A percentile compares a stretch with the other conserved stretches of the same genome.
phyloP scores from a whole-genome alignment of 2,888 invertebrate species.

The Cosmopolites sordidus region DNA sequence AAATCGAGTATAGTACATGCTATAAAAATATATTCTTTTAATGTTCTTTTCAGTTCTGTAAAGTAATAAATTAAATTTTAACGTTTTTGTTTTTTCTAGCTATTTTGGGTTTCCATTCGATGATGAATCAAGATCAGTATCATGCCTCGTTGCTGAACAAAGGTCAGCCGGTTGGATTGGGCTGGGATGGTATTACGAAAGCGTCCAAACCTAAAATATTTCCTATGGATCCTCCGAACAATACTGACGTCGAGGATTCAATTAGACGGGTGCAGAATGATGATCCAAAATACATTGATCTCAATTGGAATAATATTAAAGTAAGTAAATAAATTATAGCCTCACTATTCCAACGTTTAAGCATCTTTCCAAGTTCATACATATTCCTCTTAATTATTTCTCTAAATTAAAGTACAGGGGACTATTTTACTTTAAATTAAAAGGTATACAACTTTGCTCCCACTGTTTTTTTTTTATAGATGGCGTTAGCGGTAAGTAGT shows the following conservation, averaged over 20 bases:
- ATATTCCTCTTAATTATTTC: no score
- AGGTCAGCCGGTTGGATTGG: conserved; percentile 83
- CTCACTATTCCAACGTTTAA: no score
- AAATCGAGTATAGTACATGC: no score
- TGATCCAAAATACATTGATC: conserved; percentile 78
- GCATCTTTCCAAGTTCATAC: no score
- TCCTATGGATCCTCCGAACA: conserved; percentile 95
- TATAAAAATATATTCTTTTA: no score
- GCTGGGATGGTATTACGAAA: conserved; percentile 94
- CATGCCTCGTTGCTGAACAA: conserved; percentile 93
- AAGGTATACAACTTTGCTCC: no score
- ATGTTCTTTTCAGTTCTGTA: conserved; percentile 4
- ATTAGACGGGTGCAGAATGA: conserved; percentile 87
- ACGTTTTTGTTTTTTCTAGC: conserved; percentile 56
- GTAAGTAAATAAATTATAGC: no score
- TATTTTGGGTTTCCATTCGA: conserved; percentile 98
- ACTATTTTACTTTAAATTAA: no score
- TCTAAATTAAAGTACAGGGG: no score
- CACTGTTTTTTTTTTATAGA: no score
- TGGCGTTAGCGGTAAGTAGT: no score
- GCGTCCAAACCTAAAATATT: conserved; percentile 85
- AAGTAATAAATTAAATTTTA: conserved; percentile 2
- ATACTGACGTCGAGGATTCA: conserved; percentile 91
- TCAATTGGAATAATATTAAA: conserved; percentile 99
- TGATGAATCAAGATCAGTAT: conserved; percentile 99